Base-by-base conservation (phyloP, 2,888 invertebrate species). In the Ceriagrion tenellum region DNA sequence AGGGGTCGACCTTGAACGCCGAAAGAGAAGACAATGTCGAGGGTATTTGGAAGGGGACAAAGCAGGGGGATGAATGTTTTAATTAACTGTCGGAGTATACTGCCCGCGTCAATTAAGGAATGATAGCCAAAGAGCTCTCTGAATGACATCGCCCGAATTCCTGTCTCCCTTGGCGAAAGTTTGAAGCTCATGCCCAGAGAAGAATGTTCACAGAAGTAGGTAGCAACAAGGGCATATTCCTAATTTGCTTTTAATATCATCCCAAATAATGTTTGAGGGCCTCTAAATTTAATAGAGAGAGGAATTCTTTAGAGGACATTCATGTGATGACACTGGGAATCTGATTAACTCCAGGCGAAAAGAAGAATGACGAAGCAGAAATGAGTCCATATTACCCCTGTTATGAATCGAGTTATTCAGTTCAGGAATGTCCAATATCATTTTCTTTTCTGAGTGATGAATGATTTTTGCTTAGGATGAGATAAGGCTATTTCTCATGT, bases 161-260 rank as follows among this genome's bases (percentile, higher is more conserved):
- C 35, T 35, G 81, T 35, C 81, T 26, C n/a, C 4, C 69, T 18
- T 35, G 81, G 3, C 30, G 35, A 81, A 69, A 35, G 81, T 81
- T 35, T 30, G 16, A 81, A 35, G 0, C 35, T 35, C 35, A 81
- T 81, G 35, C 13, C 26, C 35, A 16, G 35, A 35, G 26, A 35
- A 26, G n/a, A 69, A 69, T 69, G 23, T 69, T 69, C 69, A 23
- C n/a, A 2, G 69, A 69, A 20, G 10, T 16, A 30, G 12, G 18
- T 30, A 26, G 35, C 35, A 81, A 35, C 3, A 81, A 12, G 81
- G 81, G 81, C 35, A 35, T 35, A 30, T 35, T 81, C n/a, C 16
- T 81, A 30, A 81, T 81, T 81, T 81, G 81, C 30, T 81, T 81
- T 81, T 35, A 35, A 35, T 81, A 81, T 81, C 81, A 81, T 10